Evolutionary conservation across 2,113 vertebrate genomes (phyloP).

Genomic region (Trogon surrucura): DNA sequence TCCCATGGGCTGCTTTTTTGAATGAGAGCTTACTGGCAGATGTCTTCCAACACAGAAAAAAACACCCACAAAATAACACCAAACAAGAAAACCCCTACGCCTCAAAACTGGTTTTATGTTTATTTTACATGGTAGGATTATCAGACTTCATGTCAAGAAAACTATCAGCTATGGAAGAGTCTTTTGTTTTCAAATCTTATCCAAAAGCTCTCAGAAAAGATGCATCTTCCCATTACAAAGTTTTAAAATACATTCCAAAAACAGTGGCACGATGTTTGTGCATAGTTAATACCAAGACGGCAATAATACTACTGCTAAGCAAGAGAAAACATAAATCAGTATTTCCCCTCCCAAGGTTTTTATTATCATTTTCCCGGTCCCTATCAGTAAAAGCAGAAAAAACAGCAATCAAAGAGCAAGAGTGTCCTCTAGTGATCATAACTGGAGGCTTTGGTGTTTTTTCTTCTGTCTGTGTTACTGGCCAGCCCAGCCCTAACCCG

Average conservation of each 20-base stretch:
- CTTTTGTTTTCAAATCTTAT: neutral
- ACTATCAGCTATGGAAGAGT: neutral
- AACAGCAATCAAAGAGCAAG: conserved; percentile 44
- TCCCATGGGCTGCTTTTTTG: neutral
- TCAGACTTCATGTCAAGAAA: neutral
- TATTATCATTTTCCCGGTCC: neutral
- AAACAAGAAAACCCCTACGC: too few species aligned
- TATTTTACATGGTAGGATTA: neutral
- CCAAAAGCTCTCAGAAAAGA: neutral
- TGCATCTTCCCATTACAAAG: neutral
- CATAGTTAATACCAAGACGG: neutral
- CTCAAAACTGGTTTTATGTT: neutral
- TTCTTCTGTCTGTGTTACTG: too few species aligned
- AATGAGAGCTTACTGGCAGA: neutral
- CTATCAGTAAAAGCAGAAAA: neutral
- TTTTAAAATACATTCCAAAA: neutral
- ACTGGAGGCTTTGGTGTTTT: too few species aligned
- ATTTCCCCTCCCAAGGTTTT: neutral
- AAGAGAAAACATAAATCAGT: neutral
- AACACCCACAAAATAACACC: too few species aligned
- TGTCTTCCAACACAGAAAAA: neutral
- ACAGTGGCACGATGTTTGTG: neutral
- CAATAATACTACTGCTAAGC: neutral
- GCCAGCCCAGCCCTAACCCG: too few species aligned
- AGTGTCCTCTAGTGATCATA: conserved; percentile 70